Conservation (phyloP, 2,797 vertebrate genomes). For the Anomalospiza imberbis region DNA sequence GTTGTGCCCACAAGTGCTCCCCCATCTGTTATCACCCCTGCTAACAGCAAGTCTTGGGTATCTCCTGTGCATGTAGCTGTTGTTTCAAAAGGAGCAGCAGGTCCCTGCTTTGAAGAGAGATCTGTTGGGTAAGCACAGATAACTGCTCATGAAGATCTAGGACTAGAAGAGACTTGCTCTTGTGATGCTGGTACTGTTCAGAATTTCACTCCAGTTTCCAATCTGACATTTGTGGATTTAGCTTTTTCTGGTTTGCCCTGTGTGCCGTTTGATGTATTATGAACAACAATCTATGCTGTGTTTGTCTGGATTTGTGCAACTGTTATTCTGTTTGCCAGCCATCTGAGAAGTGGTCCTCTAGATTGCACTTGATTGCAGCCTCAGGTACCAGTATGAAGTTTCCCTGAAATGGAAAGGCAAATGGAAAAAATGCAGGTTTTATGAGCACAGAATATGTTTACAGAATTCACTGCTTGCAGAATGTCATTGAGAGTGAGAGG, state of each 20-base stretch:
- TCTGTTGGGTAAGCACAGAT: not conserved
- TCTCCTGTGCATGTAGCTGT: not conserved
- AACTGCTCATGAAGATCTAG: not conserved
- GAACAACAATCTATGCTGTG: not conserved
- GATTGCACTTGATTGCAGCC: not conserved
- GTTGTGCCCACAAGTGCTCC: not conserved
- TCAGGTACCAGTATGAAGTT: not conserved
- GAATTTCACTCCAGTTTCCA: not conserved
- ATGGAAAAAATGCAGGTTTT: not conserved
- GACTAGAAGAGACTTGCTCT: not conserved
- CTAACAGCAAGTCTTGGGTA: not conserved
- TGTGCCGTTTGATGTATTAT: not conserved
- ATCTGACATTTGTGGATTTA: not conserved
- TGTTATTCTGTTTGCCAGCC: not conserved
- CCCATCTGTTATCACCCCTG: not conserved
- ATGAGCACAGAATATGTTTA: not conserved
- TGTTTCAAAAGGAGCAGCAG: not conserved
- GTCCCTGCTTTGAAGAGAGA: not conserved
- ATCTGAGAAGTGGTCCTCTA: not conserved
- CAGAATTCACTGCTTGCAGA: not conserved
- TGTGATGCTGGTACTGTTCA: not conserved
- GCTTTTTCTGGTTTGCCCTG: not conserved
- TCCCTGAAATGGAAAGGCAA: not conserved
- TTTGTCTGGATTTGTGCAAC: not conserved
- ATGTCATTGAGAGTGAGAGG: not conserved